Evolutionary conservation across 1,140 invertebrate genomes (phyloP), one percentile per base, ranked within the genome.

Genomic region (Homalodisca vitripennis): DNA sequence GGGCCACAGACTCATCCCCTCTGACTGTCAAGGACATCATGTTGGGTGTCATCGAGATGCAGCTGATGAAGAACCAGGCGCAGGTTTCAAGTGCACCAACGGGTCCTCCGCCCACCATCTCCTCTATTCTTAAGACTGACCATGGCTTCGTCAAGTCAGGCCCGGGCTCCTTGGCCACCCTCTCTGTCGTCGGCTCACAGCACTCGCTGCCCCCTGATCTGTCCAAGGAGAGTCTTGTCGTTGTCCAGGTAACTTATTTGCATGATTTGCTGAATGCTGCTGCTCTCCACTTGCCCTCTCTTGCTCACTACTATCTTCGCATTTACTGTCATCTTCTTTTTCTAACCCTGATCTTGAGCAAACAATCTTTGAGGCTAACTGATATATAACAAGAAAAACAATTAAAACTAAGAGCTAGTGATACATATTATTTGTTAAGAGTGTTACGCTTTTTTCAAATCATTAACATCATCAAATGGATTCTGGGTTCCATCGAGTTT

Each of bases 21-120:
- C 77, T 90, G 2, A 90, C 89, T 2, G 89, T 92, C 3, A 86
- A 88, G 70, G 90, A 92, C 79, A 82, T 92, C 22, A 87, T 92
- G 80, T 79, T 88, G 46, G 87, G 88, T 71, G 87, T 91, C 46
- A 92, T 92, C 63, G 90, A 92, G 74, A 85, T 86, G 78, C 87
- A 87, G 66, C 76, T 92, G 1, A 86, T 87, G 78, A 88, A 88
- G 72, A 88, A 87, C 75, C 80, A 83, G 10, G 81, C 81, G 31
- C 51, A 24, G 14, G 57, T 29, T 3, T 77, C 70, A 79, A 74
- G 67, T 78, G 77, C 2, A 76, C 75, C 41, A 70, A 82, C 72
- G 2, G 82, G 83, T 29, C 82, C 85, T 26, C 29, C 57, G 3
- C 86, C 87, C 0, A 88, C 87, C 1, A 88, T 89, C 74, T 85